phyloP scores from a whole-genome alignment of 2,113 vertebrate genomes.

The Rhinopithecus roxellana region DNA sequence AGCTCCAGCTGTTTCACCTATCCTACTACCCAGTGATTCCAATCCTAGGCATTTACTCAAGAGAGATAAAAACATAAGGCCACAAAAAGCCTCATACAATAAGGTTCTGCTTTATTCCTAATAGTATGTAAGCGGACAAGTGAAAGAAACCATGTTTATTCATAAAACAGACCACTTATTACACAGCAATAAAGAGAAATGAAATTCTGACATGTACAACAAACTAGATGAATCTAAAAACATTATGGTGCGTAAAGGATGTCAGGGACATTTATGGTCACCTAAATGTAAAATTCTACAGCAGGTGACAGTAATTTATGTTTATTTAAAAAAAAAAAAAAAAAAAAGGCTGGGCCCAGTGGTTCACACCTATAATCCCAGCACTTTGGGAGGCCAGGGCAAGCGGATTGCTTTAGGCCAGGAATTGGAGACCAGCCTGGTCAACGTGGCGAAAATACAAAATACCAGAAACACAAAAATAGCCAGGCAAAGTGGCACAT shows the following conservation, averaged over 20 bases:
- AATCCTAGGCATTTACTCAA: not conserved
- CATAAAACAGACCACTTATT: not conserved
- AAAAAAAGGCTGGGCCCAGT: not conserved
- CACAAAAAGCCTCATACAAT: not conserved
- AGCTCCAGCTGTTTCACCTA: not conserved
- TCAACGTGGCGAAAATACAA: too few relatives aligned
- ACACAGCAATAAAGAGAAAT: not conserved
- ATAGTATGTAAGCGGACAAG: not conserved
- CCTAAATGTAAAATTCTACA: not conserved
- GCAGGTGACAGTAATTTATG: not conserved
- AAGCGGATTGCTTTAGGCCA: too few relatives aligned
- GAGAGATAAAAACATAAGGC: not conserved
- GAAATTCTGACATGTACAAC: not conserved
- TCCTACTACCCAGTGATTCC: not conserved
- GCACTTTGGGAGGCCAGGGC: too few relatives aligned
- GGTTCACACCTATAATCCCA: too few relatives aligned
- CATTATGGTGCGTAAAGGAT: not conserved
- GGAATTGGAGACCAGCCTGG: too few relatives aligned
- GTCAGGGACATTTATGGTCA: not conserved
- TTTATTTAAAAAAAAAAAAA: not conserved
- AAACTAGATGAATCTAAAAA: not conserved
- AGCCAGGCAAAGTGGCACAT: too few relatives aligned
- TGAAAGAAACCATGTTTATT: not conserved
- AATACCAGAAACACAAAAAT: too few relatives aligned
- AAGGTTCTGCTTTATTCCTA: conserved; percentile 15